Percentiles rank a stretch among this genome's conserved stretches.
Conservation (phyloP, 2,113 vertebrate species). For the Canis aureus region DNA sequence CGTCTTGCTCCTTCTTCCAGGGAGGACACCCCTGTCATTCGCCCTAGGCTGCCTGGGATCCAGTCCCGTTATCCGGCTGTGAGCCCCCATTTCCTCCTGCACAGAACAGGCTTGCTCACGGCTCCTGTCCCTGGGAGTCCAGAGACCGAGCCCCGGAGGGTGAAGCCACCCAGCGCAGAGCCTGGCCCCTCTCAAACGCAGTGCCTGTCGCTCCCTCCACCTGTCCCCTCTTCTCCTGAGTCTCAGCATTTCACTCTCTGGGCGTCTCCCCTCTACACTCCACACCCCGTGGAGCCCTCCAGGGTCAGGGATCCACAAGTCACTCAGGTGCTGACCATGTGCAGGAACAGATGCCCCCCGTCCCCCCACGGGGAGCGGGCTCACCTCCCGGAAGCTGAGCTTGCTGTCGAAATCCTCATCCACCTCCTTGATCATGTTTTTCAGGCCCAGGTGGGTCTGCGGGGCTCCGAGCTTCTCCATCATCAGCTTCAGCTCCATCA, state of each 20-base stretch:
- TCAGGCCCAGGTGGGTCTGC: conserved; percentile 96
- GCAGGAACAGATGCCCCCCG: background rate
- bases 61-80: rapidly evolving
- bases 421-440: conserved; percentile 99
- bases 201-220: rapidly evolving
- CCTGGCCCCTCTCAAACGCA: rapidly evolving
- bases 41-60: too few relatives aligned
- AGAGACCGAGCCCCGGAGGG: rapidly evolving
- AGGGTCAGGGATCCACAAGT: too few relatives aligned
- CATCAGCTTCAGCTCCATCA: conserved; percentile 99
- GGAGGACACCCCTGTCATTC: background rate
- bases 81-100: background rate
- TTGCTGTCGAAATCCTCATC: conserved; percentile 97
- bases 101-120: rapidly evolving
- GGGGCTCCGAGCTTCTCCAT: conserved; percentile 98
- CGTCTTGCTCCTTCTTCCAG: background rate
- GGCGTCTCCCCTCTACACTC: rapidly evolving
- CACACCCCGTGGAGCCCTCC: background rate
- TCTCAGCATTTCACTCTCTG: background rate
- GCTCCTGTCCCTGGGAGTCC: background rate
- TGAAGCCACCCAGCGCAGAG: background rate
- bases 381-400: conserved; percentile 97
- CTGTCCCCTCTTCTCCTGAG: too few relatives aligned
- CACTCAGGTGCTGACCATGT: background rate
- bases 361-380: rapidly evolving